Conservation (phyloP, 2,113 vertebrate genomes). For the Campylomormyrus numenius region DNA sequence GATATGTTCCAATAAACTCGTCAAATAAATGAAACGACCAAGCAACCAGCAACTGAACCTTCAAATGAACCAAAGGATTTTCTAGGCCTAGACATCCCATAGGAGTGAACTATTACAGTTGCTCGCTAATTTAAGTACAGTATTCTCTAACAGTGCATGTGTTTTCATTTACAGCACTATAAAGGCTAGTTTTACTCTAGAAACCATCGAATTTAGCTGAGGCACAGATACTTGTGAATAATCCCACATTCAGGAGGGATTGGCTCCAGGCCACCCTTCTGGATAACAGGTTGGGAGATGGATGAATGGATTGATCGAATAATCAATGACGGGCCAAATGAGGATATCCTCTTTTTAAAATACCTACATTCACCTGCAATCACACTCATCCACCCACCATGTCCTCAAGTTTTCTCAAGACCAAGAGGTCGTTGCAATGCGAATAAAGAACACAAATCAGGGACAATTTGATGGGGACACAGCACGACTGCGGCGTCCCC, state of each 20-base stretch:
- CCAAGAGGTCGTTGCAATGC: not conserved
- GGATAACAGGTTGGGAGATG: not conserved
- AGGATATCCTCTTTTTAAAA: not conserved
- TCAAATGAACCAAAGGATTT: not conserved
- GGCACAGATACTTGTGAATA: not conserved
- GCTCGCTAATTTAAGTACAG: not conserved
- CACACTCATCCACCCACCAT: not conserved
- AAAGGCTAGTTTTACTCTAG: not conserved
- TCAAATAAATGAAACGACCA: not conserved
- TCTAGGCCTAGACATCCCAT: not conserved
- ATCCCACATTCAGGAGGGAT: not conserved
- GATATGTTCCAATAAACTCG: not conserved
- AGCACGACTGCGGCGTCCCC: constrained; percentile 76
- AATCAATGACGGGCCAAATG: not conserved
- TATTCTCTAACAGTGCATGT: not conserved
- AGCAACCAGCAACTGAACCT: not conserved
- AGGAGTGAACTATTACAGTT: not conserved
- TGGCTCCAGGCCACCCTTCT: not conserved
- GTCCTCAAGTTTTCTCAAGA: not conserved
- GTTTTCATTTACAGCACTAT: not conserved
- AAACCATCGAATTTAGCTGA: not conserved
- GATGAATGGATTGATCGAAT: not conserved
- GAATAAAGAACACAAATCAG: constrained; percentile 76
- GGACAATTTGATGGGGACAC: constrained; percentile 80
- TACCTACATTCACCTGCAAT: not conserved